Conservation (phyloP, 2,888 invertebrate species). For the Philereme transversata region DNA sequence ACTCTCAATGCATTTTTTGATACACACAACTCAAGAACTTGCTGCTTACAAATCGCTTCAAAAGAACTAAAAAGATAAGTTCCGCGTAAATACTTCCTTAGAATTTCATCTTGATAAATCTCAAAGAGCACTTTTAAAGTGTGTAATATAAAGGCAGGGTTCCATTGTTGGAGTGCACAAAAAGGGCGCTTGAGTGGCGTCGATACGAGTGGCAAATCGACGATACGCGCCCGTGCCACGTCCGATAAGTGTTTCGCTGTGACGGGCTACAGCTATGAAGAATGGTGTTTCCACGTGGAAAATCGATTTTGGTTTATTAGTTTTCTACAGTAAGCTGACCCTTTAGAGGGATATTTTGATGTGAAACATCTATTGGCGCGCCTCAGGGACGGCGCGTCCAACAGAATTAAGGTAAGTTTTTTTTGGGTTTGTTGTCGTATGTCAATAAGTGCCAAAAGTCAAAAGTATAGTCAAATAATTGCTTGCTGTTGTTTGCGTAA, state of each 20-base stretch:
- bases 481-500: too few species aligned
- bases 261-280: not conserved
- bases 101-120: conserved; percentile 13
- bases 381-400: too few species aligned
- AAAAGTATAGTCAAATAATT: too few species aligned
- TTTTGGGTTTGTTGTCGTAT: too few species aligned
- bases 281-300: not conserved
- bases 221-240: conserved; percentile 11
- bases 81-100: conserved; percentile 11
- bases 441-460: too few species aligned
- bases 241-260: conserved; percentile 12
- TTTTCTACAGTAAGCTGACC: too few species aligned
- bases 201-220: conserved; percentile 21
- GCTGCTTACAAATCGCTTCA: not conserved
- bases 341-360: too few species aligned
- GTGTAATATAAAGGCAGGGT: conserved; percentile 13
- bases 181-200: conserved; percentile 15
- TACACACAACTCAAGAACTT: too few species aligned
- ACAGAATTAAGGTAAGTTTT: too few species aligned
- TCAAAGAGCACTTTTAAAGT: conserved; percentile 22
- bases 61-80: not conserved
- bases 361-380: too few species aligned
- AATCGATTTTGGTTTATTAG: too few species aligned
- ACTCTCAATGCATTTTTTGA: too few species aligned
- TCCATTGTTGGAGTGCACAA: conserved; percentile 21